phyloP scores from a whole-genome alignment of 2,113 vertebrate genomes.

The Hucho hucho region DNA sequence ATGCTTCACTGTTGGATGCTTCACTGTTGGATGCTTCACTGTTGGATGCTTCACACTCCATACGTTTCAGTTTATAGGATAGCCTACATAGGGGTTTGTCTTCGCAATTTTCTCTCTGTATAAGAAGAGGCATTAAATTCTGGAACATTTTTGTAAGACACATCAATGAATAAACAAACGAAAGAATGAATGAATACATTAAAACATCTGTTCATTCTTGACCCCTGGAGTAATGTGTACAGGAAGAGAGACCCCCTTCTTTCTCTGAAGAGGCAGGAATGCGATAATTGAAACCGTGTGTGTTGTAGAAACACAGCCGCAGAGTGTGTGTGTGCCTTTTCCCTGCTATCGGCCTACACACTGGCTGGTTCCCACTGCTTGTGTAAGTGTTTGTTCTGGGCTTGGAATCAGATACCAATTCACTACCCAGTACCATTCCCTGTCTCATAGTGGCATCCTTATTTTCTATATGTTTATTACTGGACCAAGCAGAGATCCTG shows the following conservation, averaged over 20 bases:
- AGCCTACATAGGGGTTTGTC: constrained; percentile 16
- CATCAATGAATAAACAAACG: constrained; percentile 56
- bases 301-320: constrained; percentile 34
- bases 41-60: too few relatives aligned
- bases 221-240: constrained; percentile 62
- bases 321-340: not conserved
- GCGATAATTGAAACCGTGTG: constrained; percentile 74
- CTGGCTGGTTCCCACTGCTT: constrained; percentile 31
- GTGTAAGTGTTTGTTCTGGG: constrained; percentile 26
- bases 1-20: too few relatives aligned
- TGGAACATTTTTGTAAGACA: constrained; percentile 46
- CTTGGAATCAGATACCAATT: too few relatives aligned
- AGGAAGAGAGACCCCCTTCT: constrained; percentile 62
- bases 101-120: constrained; percentile 38
- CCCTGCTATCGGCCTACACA: constrained; percentile 23
- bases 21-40: too few relatives aligned
- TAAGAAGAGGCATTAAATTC: constrained; percentile 12
- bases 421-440: too few relatives aligned
- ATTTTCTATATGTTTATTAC: too few relatives aligned
- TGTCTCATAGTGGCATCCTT: too few relatives aligned
- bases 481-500: too few relatives aligned
- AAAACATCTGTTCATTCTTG: constrained; percentile 66
- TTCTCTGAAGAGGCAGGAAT: constrained; percentile 62
- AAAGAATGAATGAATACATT: constrained; percentile 53
- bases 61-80: too few relatives aligned